Percentiles rank a stretch among this genome's conserved stretches.
Evolutionary conservation across 1,140 invertebrate species (phyloP).

Genomic region (Aricia agestis): DNA sequence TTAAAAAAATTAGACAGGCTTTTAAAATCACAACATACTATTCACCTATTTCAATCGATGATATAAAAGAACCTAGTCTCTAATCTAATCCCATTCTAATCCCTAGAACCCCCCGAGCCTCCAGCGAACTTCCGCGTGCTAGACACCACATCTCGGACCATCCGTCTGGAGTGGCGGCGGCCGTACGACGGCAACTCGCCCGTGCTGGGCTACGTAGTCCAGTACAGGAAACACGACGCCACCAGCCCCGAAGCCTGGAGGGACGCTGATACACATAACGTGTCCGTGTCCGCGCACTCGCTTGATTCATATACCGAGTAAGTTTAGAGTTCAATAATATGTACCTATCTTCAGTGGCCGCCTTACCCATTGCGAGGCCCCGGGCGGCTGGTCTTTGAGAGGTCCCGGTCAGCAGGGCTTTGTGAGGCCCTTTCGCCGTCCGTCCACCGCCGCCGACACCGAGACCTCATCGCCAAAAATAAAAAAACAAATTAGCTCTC

Average conservation of each 20-base stretch:
- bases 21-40: no score
- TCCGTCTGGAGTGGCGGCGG: constrained; percentile 83
- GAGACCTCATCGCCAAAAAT: no score
- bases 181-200: constrained; percentile 89
- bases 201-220: constrained; percentile 85
- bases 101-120: constrained; percentile 83
- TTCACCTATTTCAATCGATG: no score
- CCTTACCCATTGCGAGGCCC: no score
- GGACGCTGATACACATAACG: constrained; percentile 63
- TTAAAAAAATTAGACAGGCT: no score
- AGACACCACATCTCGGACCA: constrained; percentile 82
- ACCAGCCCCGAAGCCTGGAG: constrained; percentile 59
- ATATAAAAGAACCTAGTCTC: no score
- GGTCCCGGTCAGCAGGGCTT: no score
- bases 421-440: no score
- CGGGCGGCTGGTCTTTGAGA: no score
- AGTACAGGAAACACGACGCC: constrained; percentile 76
- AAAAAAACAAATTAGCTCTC: no score
- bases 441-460: no score
- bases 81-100: neutral
- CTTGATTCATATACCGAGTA: constrained; percentile 56
- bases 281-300: constrained; percentile 52
- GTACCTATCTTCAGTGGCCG: no score
- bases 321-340: constrained; percentile 34
- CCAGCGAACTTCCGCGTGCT: constrained; percentile 81